Base-by-base conservation (phyloP, 1,140 invertebrate genomes). In the Leptopilina clavipes region DNA sequence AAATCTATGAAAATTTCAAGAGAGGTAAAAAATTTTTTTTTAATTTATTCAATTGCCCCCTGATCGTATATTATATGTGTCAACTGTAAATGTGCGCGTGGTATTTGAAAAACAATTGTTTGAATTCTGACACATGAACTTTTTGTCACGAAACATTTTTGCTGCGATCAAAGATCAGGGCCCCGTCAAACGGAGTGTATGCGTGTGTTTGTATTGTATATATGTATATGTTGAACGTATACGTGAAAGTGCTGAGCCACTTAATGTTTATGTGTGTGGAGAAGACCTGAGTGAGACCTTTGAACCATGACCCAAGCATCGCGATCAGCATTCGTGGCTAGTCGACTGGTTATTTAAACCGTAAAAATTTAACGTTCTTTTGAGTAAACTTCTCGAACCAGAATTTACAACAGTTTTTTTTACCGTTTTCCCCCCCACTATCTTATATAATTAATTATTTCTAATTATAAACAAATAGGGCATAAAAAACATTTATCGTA, bases 191-290 rank as follows among this genome's bases (percentile, higher is more conserved):
- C 52, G 37, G n/a, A 25, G 71, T 78, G 76, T 75, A 65, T 78
- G 40, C 43, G 52, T 75, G 52, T 25, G 78, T 1, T 31, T 59
- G 76, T 76, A n/a, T n/a, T 75, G 71, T 77, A 77, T 77, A 56
- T 43, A 72, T 65, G 17, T 12, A 3, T 44, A 73, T 65, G 14
- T 22, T 18, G 14, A 31, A 44, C 70, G 65, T 65, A 75, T 81
- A 73, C 79, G 76, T 82, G 79, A 86, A 86, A 84, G 37, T 9
- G 37, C 81, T 84, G 83, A 87, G 83, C 79, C 84, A 86, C 81
- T 86, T 86, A 84, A 86, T 86, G 84, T 82, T 81, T 73, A 87
- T 83, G 84, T 84, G 82, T 79, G 81, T 79, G 82, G 9, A 40
- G 75, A 83, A 85, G 82, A 86, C 86, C 85, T 76, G 76, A 76